Conservation (phyloP, 2,113 vertebrate species). For the Apteryx mantelli region DNA sequence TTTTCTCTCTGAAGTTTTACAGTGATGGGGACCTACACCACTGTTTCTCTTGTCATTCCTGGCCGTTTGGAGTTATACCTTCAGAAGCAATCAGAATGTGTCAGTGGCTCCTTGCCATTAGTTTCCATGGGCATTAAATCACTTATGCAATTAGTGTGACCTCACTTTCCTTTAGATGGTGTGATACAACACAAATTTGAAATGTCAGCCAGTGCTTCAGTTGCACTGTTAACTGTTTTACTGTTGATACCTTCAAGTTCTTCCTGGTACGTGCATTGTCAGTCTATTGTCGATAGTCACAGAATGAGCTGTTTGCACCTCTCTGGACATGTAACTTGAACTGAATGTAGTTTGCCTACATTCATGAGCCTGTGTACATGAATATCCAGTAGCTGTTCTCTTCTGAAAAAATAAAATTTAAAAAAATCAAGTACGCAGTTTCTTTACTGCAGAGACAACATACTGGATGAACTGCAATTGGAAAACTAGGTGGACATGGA, state of each 20-base stretch:
- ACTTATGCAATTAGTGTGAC: fast-evolving
- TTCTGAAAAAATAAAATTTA: too few relatives aligned
- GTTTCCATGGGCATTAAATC: background rate
- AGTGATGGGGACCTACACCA: too few relatives aligned
- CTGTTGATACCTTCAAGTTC: background rate
- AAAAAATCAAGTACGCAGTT: background rate
- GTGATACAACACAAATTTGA: background rate
- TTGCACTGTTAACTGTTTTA: background rate
- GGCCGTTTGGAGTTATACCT: background rate
- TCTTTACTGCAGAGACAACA: background rate
- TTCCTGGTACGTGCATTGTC: background rate
- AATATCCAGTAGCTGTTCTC: background rate
- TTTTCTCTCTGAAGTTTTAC: background rate
- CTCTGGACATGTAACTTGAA: background rate
- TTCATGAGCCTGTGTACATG: background rate
- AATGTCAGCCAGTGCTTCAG: background rate
- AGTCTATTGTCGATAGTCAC: background rate
- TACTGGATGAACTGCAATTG: background rate
- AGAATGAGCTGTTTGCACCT: background rate
- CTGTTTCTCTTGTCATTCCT: background rate
- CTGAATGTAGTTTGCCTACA: background rate
- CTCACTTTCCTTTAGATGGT: background rate
- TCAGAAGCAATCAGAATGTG: background rate
- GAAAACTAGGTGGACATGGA: background rate
- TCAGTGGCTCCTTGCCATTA: background rate